These are phyloP conservation scores for Anguilla marmorata DNA, from an alignment of 2,797 vertebrate species.

Conservation along the genomic window DNA sequence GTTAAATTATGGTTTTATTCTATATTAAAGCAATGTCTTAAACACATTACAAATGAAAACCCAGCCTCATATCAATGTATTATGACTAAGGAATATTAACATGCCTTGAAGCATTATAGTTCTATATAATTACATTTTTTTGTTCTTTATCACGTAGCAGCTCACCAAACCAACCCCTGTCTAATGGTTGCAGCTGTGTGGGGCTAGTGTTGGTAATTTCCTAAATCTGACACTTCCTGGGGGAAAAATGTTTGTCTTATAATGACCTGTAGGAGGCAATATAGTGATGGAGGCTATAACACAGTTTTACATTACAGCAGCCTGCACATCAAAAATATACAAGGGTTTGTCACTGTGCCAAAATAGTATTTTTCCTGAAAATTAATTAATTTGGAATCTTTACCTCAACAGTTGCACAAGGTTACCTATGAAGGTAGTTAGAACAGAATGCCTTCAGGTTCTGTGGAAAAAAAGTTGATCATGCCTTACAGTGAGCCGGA, in stretches of 20 bases:
- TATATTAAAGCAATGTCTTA: too few species aligned
- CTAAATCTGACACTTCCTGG: neutral
- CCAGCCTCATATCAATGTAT: too few species aligned
- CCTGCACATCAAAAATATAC: neutral
- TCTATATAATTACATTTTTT: neutral
- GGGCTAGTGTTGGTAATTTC: neutral
- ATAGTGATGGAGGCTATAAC: neutral
- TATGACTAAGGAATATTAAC: too few species aligned
- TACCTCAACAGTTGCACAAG: neutral
- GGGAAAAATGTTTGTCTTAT: neutral
- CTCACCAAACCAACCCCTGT: neutral
- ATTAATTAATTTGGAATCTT: too few species aligned
- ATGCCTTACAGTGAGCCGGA: neutral
- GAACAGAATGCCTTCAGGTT: neutral
- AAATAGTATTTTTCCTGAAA: neutral
- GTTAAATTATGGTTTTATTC: too few species aligned
- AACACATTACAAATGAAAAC: too few species aligned
- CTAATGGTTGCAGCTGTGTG: neutral
- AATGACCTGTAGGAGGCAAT: constrained; percentile 1
- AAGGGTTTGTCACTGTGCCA: neutral
- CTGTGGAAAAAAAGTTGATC: neutral
- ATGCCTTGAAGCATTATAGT: neutral
- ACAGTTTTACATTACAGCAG: neutral
- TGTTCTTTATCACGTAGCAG: neutral
- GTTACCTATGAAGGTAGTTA: neutral